A percentile compares a stretch with the other conserved stretches of the same genome.
phyloP scores from a whole-genome alignment of 1,140 invertebrate species.

The Halictus rubicundus region DNA sequence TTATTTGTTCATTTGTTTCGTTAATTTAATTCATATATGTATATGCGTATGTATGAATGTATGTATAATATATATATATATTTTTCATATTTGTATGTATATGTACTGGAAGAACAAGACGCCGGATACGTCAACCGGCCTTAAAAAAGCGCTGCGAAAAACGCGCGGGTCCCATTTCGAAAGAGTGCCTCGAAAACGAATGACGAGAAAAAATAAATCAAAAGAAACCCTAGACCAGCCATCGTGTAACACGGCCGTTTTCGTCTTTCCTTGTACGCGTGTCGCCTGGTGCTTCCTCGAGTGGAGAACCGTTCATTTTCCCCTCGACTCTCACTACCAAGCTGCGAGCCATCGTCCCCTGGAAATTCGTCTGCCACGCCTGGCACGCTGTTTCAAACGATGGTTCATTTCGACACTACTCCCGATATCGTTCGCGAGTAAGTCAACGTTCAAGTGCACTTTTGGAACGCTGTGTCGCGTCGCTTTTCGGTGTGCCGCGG shows the following conservation, averaged over 20 bases:
- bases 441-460: too few species aligned
- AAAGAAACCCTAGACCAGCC: constrained; percentile 18
- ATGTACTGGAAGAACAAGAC: constrained; percentile 70
- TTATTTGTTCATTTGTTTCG: constrained; percentile 39
- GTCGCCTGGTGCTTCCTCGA: too few species aligned
- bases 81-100: constrained; percentile 54
- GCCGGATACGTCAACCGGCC: constrained; percentile 54
- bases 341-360: too few species aligned
- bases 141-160: constrained; percentile 66
- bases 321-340: too few species aligned
- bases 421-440: too few species aligned
- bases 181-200: constrained; percentile 63
- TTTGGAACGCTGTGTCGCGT: too few species aligned
- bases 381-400: too few species aligned
- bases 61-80: constrained; percentile 58
- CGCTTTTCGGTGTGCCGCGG: too few species aligned
- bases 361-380: too few species aligned
- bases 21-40: constrained; percentile 43
- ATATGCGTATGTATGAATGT: constrained; percentile 40
- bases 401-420: too few species aligned
- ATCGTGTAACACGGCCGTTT: background rate
- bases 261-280: too few species aligned
- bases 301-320: too few species aligned
- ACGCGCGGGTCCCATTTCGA: constrained; percentile 70
- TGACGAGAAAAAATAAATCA: background rate